phyloP scores from a whole-genome alignment of 1,140 invertebrate genomes.

The Atta cephalotes region DNA sequence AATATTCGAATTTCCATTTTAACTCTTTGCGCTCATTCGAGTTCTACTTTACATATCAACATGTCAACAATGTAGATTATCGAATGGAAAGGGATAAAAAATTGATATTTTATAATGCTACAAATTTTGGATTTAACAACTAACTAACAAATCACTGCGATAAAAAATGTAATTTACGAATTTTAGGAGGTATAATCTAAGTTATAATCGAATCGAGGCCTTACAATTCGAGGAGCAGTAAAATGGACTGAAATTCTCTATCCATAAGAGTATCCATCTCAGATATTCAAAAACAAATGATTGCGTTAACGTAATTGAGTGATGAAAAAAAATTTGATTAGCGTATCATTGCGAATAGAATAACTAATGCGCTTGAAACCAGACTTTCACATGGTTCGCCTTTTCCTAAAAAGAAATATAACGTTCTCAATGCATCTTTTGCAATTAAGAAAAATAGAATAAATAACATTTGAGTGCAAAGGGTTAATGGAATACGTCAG shows the following conservation, averaged over 20 bases:
- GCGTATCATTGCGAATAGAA: background rate
- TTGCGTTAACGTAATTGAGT: background rate
- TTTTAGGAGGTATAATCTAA: constrained; percentile 73
- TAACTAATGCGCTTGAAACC: background rate
- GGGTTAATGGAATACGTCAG: constrained; percentile 23
- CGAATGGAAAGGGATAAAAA: background rate
- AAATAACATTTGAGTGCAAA: constrained; percentile 46
- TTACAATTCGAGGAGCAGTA: constrained; percentile 67
- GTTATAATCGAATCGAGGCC: constrained; percentile 72
- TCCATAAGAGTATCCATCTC: constrained; percentile 19
- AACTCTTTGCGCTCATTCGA: constrained; percentile 48
- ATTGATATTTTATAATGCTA: constrained; percentile 36
- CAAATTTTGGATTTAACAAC: constrained; percentile 33
- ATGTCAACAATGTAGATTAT: constrained; percentile 13
- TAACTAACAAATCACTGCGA: constrained; percentile 38
- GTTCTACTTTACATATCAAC: constrained; percentile 35
- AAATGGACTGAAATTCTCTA: background rate
- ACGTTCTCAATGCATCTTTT: constrained; percentile 1
- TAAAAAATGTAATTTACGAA: constrained; percentile 69
- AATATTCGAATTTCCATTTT: constrained; percentile 33
- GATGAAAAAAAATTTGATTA: constrained; percentile 2
- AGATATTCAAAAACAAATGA: constrained; percentile 18
- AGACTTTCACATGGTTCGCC: constrained; percentile 17
- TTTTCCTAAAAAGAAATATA: background rate
- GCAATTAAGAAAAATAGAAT: constrained; percentile 30